Evolutionary conservation across 2,797 vertebrate genomes (phyloP), one percentile per base, ranked within the genome.

Genomic region (Rhinogobio ventralis): DNA sequence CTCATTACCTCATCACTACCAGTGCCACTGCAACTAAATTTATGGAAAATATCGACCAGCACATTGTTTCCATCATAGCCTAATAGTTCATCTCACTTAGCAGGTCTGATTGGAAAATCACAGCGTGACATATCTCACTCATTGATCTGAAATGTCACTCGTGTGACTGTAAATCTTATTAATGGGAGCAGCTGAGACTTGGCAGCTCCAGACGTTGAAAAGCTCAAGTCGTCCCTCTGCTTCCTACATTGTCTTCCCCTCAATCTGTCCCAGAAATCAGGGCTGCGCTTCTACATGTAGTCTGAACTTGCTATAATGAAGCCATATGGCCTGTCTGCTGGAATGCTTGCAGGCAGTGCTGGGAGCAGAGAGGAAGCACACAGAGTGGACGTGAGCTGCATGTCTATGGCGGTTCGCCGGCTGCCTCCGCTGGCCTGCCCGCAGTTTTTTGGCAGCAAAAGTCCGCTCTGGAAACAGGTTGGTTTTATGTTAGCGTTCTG

Each of bases 291-390:
- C 62, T 80, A 33, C 80, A 80, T 80, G 83, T 71, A 77, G 64
- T 33, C 39, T 62, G 77, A 83, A 74, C 53, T 49, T 71, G 86
- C 92, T 86, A 90, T 94, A 94, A 94, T 94, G 92, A 94, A 95
- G 94, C 92, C 93, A 94, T 94, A 94, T 94, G 93, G 93, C 88
- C 85, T 91, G 90, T 94, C 92, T 94, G 93, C 91, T 91, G 90
- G 91, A 79, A 83, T 90, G 91, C 73, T 73, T 82, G 91, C 91
- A 92, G 93, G 92, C 94, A 94, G 90, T 85, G 83, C 91, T 86
- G 81, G 77, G 89, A 89, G 91, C 89, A 90, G 90, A 90, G 91
- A 93, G 67, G 88, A 93, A 91, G 87, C 71, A 36, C 83, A 8
- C 82, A 60, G 87, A 89, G 83, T 89, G 91, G 86, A 94, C 91